Base-by-base conservation (phyloP, 2,113 vertebrate genomes). In the Passer montanus region DNA sequence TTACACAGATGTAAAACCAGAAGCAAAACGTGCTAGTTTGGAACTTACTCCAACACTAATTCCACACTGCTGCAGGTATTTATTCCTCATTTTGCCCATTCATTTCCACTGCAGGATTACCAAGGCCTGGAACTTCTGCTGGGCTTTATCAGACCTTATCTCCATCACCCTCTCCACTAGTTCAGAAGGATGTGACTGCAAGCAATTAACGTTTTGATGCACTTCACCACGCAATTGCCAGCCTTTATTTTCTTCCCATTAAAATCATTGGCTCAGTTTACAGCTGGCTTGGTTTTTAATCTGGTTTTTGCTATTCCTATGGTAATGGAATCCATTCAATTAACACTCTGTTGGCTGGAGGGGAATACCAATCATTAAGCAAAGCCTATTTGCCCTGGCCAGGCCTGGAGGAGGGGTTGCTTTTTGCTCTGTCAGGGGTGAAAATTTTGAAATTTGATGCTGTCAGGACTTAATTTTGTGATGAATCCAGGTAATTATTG, bases 161-260 rank as follows among this genome's bases (percentile, higher is more conserved):
- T 92, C 82, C 91, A 56, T 78, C 86, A 50, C 28, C 56, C 58
- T 90, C 70, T 93, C 62, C 58, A 24, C 41, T 4, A 43, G 37
- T 13, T 60, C 72, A 66, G 62, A 67, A 69, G 78, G 30, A 93
- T 28, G 33, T 16, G 56, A 21, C 76, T 81, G 15, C 58, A 70
- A 90, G n/a, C 55, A 88, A 73, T 90, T 93, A 91, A 58, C 24
- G n/a, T 88, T 91, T 85, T 80, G 82, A 74, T 91, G 78, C 47
- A 84, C 68, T 90, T 86, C 55, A 46, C 53, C 68, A 75, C 8
- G 9, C 64, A 68, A 19, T 56, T 89, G 27, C 68, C 87, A 64
- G 37, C 20, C 43, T 93, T 94, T 76, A 64, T 89, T 70, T 91
- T 43, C 63, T 59, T 58, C 67, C 66, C 69, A 84, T 95, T 93